phyloP scores from a whole-genome alignment of 2,888 invertebrate genomes.

The Masnerella sp. region DNA sequence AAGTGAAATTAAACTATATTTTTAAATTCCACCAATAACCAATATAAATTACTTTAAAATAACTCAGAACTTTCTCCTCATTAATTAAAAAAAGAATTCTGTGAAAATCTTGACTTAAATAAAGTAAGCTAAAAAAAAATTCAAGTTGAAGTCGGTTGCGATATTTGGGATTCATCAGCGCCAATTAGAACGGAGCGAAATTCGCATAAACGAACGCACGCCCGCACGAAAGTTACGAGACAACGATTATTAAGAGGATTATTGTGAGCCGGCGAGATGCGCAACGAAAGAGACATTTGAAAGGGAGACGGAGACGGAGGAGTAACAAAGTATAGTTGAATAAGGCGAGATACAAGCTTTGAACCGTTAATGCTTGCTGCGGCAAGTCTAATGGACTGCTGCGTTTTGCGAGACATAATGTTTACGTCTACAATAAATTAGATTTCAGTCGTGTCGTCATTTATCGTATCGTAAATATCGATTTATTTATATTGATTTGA shows the following conservation, averaged over 20 bases:
- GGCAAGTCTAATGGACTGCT: conserved; percentile 69
- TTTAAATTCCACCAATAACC: too few relatives aligned
- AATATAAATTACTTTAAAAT: too few relatives aligned
- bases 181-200: conserved; percentile 7
- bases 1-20: too few relatives aligned
- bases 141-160: not conserved
- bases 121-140: conserved; percentile 3
- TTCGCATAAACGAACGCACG: not conserved
- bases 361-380: conserved; percentile 61
- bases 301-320: not conserved
- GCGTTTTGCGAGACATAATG: conserved; percentile 57
- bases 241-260: conserved; percentile 35
- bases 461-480: too few relatives aligned
- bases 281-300: conserved; percentile 7
- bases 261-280: conserved; percentile 7
- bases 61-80: too few relatives aligned
- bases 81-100: too few relatives aligned
- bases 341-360: conserved; percentile 25
- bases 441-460: conserved; percentile 54
- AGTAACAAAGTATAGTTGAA: conserved; percentile 24
- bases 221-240: conserved; percentile 23
- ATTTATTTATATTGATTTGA: too few relatives aligned
- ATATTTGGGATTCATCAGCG: conserved; percentile 9
- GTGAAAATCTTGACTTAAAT: too few relatives aligned
- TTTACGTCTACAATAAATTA: conserved; percentile 67